Base-by-base conservation (phyloP, 2,888 invertebrate species). In the Chymomyza fuscimana region DNA sequence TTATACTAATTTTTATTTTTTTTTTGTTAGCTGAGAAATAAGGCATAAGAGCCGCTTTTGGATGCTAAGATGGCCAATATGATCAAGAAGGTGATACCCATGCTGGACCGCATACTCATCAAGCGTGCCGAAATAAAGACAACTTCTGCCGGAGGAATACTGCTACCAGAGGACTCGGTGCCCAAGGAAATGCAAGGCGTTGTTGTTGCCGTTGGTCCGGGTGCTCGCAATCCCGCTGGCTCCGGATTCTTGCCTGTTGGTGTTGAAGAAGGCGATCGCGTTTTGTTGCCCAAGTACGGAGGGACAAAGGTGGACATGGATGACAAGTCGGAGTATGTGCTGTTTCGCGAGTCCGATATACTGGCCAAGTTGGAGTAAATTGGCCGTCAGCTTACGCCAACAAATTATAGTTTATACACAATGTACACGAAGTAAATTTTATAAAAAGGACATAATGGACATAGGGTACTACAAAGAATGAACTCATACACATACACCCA, bases 221-320 rank as follows among this genome's bases (percentile, higher is more conserved):
- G 99, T 73, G 92, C 94, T 36, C 94, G 97, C 86, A 97, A 96
- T 91, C 95, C 95, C 56, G 95, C 97, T 93, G 95, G 95, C 89
- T 98, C 98, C 65, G 98, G 98, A 56, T 93, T 95, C 79, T 92
- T 97, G 81, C 95, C 97, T 25, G 92, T 96, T 25, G 93, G 94
- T 79, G 96, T 99, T 10, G 95, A 96, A 92, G 95, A 96, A 73
- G 99, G 99, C 61, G 99, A 99, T 92, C 94, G 94, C 89, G 99
- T 99, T 4, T 93, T 99, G 59, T 93, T 99, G 63, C 99, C 99
- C 0, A 99, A 99, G 92, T 99, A 97, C 93, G 99, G 99, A 72
- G 99, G 99, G 82, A 98, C 98, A 74, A 99, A 99, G 93, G 96
- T 99, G 51, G 94, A 95, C 80, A 92, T 99, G 68, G 96, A 96